Conservation (phyloP, 2,797 vertebrate genomes). For the Aselliscus stoliczkanus region DNA sequence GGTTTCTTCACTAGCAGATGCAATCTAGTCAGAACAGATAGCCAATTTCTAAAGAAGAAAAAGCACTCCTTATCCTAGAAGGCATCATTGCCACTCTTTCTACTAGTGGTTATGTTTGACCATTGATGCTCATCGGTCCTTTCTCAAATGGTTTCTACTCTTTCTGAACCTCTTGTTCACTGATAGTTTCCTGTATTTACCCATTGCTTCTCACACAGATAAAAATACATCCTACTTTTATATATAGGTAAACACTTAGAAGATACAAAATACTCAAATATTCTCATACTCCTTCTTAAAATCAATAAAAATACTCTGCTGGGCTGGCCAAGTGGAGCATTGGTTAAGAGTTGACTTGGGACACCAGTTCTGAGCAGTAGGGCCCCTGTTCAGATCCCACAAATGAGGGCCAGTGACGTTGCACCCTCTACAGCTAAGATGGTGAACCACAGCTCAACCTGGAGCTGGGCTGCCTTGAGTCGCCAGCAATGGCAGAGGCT, state of each 20-base stretch:
- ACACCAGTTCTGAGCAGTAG: too few species aligned
- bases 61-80: background rate
- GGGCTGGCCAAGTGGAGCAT: too few species aligned
- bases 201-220: background rate
- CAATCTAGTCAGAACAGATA: background rate
- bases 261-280: conserved; percentile 10
- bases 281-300: background rate
- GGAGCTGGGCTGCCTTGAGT: too few species aligned
- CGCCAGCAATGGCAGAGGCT: too few species aligned
- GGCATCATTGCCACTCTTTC: background rate
- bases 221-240: background rate
- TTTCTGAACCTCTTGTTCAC: background rate
- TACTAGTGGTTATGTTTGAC: background rate
- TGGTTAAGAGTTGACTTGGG: too few species aligned
- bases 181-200: background rate
- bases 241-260: background rate
- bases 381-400: too few species aligned
- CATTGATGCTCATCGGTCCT: background rate
- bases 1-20: background rate
- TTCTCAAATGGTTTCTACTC: background rate
- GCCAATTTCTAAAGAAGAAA: background rate
- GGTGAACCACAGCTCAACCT: too few species aligned
- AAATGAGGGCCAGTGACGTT: too few species aligned
- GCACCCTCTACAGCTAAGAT: too few species aligned
- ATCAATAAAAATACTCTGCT: background rate